These are phyloP conservation scores for Bruchidius siliquastri DNA, from an alignment of 2,888 invertebrate genomes.

Conservation along the genomic window DNA sequence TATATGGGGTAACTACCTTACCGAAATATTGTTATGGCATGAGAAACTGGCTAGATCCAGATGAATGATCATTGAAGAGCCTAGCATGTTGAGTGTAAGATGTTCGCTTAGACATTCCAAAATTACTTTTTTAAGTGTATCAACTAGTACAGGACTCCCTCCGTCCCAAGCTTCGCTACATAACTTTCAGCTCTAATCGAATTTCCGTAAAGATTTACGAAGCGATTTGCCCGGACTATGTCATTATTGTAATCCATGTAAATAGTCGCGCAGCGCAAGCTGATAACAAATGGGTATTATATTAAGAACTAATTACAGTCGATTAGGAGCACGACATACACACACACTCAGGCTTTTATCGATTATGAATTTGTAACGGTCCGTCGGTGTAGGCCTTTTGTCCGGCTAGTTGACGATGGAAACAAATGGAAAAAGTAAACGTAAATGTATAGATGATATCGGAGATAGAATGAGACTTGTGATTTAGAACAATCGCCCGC, in stretches of 20 bases:
- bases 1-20: too few relatives aligned
- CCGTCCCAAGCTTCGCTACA: neutral
- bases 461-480: neutral
- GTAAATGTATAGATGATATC: neutral
- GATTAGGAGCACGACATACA: constrained; percentile 6
- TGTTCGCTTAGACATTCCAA: neutral
- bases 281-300: constrained; percentile 15
- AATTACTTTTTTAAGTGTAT: neutral
- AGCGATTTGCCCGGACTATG: constrained; percentile 23
- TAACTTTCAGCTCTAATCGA: constrained; percentile 22
- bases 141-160: neutral
- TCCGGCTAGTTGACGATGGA: neutral
- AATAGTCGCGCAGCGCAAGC: constrained; percentile 7
- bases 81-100: neutral
- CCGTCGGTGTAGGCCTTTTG: neutral
- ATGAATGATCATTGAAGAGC: too few relatives aligned
- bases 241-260: constrained; percentile 22
- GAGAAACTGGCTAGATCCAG: too few relatives aligned
- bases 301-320: constrained; percentile 15
- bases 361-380: constrained; percentile 8
- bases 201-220: constrained; percentile 28
- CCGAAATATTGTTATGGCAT: too few relatives aligned
- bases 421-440: neutral
- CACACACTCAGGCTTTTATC: constrained; percentile 8
- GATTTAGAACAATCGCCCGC: neutral